A percentile compares a stretch with the other conserved stretches of the same genome.
Conservation (phyloP, 2,888 invertebrate genomes). For the Periphyllus acericola region DNA sequence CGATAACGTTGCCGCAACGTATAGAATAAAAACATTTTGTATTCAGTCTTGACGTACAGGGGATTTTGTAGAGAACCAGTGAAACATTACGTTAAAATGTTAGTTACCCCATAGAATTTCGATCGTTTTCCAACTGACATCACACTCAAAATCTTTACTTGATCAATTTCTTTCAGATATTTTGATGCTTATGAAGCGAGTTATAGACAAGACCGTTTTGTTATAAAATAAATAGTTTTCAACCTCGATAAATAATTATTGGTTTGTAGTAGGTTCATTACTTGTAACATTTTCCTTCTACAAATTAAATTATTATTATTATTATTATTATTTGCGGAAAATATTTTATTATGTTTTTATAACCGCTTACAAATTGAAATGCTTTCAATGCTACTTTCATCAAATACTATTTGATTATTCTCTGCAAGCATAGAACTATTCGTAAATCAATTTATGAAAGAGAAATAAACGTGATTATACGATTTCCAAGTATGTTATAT, state of each 20-base stretch:
- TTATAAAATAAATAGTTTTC: no score
- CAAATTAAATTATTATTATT: no score
- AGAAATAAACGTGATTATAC: not conserved
- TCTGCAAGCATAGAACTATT: not conserved
- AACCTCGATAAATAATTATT: no score
- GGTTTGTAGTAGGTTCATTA: no score
- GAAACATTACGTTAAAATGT: not conserved
- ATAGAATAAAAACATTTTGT: constrained; percentile 19
- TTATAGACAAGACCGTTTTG: no score
- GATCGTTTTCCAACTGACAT: not conserved
- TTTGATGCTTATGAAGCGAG: not conserved
- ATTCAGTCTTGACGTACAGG: not conserved
- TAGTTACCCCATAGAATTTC: not conserved
- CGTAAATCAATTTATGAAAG: not conserved
- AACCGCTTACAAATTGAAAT: not conserved
- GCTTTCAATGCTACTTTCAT: not conserved
- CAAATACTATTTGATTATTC: not conserved
- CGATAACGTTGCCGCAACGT: not conserved
- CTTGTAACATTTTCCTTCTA: no score
- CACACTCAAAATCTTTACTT: not conserved
- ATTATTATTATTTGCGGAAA: not conserved
- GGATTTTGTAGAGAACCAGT: not conserved
- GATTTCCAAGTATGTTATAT: not conserved
- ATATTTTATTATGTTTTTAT: not conserved
- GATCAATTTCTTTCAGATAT: not conserved